Base-by-base conservation (phyloP, 2,888 invertebrate species). In the Pyrrhia umbra region DNA sequence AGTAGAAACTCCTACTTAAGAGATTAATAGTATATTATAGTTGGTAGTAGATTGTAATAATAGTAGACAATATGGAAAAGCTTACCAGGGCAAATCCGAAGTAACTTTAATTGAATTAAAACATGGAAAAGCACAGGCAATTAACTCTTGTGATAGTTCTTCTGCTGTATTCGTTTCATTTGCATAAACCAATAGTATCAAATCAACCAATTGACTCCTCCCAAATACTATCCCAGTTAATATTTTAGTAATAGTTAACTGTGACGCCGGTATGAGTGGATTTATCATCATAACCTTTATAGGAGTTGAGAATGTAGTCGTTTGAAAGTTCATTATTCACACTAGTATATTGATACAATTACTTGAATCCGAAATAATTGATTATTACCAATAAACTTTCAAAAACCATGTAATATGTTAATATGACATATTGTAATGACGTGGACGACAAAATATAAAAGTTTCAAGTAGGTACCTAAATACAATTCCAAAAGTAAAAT, bases 191-290 rank as follows among this genome's bases (percentile, higher is more conserved):
- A 93, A 78, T 56, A 94, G 80, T 54, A 77, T 86, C 49, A 94
- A 71, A 68, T 92, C 88, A 60, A 94, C 80, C 43, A 85, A 76
- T 71, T 90, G 90, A 30, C 80, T 47, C 23, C 64, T 60, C 8
- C 94, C 92, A 77, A 94, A 94, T 40, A 92, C 80, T 21, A 59
- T 39, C 21, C 94, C 94, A 8, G 85, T 85, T 72, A 94, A 79
- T 45, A 93, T 88, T 85, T 92, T 93, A 27, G 84, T 64, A 18
- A 87, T 80, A 40, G 85, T 57, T 74, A 93, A 76, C 69, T 87
- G 84, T 30, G 90, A 85, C 27, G 89, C 81, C 6, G 85, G 77
- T 18, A 80, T 65, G 21, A 93, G 82, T 6, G 93, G 88, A 81
- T 94, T 93, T 49, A 90, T 80, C 25, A 94, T 55, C 51, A 92